Conservation (phyloP, 2,888 invertebrate species). For the Caenorhabditis doughertyi region DNA sequence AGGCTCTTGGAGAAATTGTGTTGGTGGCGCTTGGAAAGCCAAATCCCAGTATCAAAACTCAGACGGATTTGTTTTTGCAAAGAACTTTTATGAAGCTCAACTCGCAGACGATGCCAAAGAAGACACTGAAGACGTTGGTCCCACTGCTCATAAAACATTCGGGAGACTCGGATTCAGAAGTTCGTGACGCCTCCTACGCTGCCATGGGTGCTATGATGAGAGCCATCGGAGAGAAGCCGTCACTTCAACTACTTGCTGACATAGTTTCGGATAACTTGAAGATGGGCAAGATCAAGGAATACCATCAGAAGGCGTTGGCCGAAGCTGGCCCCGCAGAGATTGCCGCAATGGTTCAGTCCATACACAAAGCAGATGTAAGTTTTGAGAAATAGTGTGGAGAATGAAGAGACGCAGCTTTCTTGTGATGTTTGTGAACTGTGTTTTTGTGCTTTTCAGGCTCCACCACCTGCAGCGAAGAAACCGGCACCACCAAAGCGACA, state of each 20-base stretch:
- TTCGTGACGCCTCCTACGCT: slow-evolving; percentile 93
- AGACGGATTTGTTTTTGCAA: slow-evolving; percentile 82
- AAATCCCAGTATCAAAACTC: slow-evolving; percentile 84
- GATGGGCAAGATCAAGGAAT: slow-evolving; percentile 86
- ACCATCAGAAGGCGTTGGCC: slow-evolving; percentile 89
- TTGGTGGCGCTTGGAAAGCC: slow-evolving; percentile 88
- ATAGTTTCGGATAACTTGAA: slow-evolving; percentile 75
- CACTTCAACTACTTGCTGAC: slow-evolving; percentile 83
- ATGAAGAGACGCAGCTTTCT: too few relatives aligned
- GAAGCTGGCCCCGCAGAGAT: slow-evolving; percentile 72
- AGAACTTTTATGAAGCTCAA: slow-evolving; percentile 67
- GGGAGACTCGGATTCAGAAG: slow-evolving; percentile 89
- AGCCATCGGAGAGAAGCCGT: slow-evolving; percentile 93
- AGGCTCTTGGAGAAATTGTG: slow-evolving; percentile 88
- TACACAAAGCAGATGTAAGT: slow-evolving; percentile 72
- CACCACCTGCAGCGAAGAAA: slow-evolving; percentile 54
- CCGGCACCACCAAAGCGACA: slow-evolving; percentile 43
- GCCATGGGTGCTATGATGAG: slow-evolving; percentile 96
- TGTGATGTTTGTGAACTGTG: background rate
- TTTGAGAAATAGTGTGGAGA: too few relatives aligned
- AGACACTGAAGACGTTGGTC: slow-evolving; percentile 84
- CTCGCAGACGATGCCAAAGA: slow-evolving; percentile 84
- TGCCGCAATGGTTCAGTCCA: slow-evolving; percentile 72
- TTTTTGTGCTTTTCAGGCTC: slow-evolving; percentile 23
- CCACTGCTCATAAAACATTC: slow-evolving; percentile 78